Conservation (phyloP, 2,113 vertebrate species). For the Anarrhichthys ocellatus region DNA sequence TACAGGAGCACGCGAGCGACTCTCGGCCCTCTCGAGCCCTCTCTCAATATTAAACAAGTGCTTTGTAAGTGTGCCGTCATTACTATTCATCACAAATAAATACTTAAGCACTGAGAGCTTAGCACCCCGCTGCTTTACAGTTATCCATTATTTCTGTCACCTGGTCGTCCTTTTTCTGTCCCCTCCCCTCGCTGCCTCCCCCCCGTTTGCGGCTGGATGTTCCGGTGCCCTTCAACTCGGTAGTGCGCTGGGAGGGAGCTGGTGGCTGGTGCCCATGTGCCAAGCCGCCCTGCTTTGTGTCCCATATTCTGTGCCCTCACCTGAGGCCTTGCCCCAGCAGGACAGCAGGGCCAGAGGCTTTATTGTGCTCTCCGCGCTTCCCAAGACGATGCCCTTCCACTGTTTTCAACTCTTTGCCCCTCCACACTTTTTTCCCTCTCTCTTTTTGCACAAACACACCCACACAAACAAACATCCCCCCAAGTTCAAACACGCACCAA, state of each 20-base stretch:
- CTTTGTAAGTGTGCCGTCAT: slow-evolving; percentile 83
- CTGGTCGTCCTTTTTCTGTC: slow-evolving; percentile 63
- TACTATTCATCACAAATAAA: slow-evolving; percentile 87
- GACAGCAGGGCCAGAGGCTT: slow-evolving; percentile 57
- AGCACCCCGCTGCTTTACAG: slow-evolving; percentile 79
- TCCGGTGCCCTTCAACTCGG: slow-evolving; percentile 76
- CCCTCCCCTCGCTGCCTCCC: slow-evolving; percentile 43
- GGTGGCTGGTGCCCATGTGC: slow-evolving; percentile 66
- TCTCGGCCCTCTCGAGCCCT: slow-evolving; percentile 68
- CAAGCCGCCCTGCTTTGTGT: slow-evolving; percentile 69
- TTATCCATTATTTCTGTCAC: slow-evolving; percentile 78
- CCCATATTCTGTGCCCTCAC: slow-evolving; percentile 72
- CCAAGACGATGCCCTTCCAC: slow-evolving; percentile 58
- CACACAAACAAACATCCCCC: slow-evolving; percentile 31
- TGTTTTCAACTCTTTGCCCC: slow-evolving; percentile 10
- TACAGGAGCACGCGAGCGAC: slow-evolving; percentile 56
- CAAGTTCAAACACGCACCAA: slow-evolving; percentile 60
- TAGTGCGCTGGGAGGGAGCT: slow-evolving; percentile 64
- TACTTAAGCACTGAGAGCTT: slow-evolving; percentile 84
- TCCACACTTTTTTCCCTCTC: not conserved
- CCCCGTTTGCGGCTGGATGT: slow-evolving; percentile 53
- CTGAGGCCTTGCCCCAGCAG: slow-evolving; percentile 64
- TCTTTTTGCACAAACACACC: slow-evolving; percentile 36
- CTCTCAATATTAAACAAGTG: slow-evolving; percentile 82
- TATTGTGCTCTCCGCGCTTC: slow-evolving; percentile 35